Base-by-base conservation (phyloP, 2,888 invertebrate species). In the Rhimphoctona megacephalus region DNA sequence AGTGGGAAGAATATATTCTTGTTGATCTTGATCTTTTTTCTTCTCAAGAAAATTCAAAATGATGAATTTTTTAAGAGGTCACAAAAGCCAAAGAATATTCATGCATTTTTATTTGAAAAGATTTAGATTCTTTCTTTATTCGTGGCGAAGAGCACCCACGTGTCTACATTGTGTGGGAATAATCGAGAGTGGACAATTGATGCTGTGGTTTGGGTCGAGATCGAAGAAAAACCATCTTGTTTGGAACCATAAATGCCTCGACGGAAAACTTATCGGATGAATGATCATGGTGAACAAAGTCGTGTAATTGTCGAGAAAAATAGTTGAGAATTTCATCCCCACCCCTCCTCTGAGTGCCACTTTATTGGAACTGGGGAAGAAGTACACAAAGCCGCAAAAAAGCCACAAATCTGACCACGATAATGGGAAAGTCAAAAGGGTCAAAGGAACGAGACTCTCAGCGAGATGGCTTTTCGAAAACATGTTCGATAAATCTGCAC, bases 381-480 rank as follows among this genome's bases (percentile, higher is more conserved):
- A 61, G 64, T 52, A 76, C 70, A 89, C 89, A 88, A 93, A 92
- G 92, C 92, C 92, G 89, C 92, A 90, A 83, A 81, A 92, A 92
- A 93, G 93, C 93, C 94, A 93, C 93, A 94, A 93, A 93, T 93
- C 92, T 93, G 92, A 92, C 93, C 93, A 91, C 92, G 88, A 83
- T 90, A 87, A 91, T 80, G 67, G 78, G 30, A 22, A 9, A 54
- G 54, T 69, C 90, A 90, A 91, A 91, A 70, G 33, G 78, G 43
- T 54, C 54, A 54, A 54, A 54, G 22, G 52, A 52, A 52, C n/a
- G 52, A 57, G 57, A 61, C 5, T 61, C 30, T 30, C 22, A 70
- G 46, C 19, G 72, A 14, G 57, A 57, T 67, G 19, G 39, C 52
- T 46, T 25, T 22, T 90, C 90, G 91, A 91, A 91, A 91, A 93